Conservation (phyloP, 2,797 vertebrate genomes). For the Chelmon rostratus region DNA sequence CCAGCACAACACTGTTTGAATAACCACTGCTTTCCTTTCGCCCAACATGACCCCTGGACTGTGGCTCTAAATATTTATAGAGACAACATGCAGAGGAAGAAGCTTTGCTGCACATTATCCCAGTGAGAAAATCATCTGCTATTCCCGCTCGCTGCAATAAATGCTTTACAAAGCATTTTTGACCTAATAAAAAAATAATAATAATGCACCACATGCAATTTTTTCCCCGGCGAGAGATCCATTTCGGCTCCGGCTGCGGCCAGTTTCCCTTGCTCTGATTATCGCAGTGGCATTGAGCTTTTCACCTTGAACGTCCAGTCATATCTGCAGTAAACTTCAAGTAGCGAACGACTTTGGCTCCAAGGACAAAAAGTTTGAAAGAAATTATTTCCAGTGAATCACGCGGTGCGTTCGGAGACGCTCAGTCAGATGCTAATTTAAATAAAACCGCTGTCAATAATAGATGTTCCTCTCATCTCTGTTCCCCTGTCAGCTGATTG, state of each 20-base stretch:
- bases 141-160: slow-evolving; percentile 57
- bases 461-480: slow-evolving; percentile 10
- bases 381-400: slow-evolving; percentile 4
- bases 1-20: slow-evolving; percentile 60
- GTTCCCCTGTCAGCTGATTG: slow-evolving; percentile 24
- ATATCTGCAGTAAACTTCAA: slow-evolving; percentile 18
- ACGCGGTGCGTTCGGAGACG: neutral
- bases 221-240: slow-evolving; percentile 49
- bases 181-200: slow-evolving; percentile 61
- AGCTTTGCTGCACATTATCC: slow-evolving; percentile 66
- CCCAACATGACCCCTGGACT: slow-evolving; percentile 48
- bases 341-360: slow-evolving; percentile 36
- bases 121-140: slow-evolving; percentile 63
- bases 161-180: slow-evolving; percentile 65
- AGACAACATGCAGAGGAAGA: slow-evolving; percentile 57
- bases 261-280: slow-evolving; percentile 46
- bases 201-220: slow-evolving; percentile 61
- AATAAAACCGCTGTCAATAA: slow-evolving; percentile 23
- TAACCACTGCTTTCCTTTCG: slow-evolving; percentile 47
- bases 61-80: slow-evolving; percentile 71
- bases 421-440: slow-evolving; percentile 4
- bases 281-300: slow-evolving; percentile 55
- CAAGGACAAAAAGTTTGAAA: slow-evolving; percentile 44
- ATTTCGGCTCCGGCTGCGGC: slow-evolving; percentile 41
- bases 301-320: slow-evolving; percentile 61